These are phyloP conservation scores for Artemia franciscana DNA, from an alignment of 1,140 invertebrate genomes.

Conservation along the genomic window DNA sequence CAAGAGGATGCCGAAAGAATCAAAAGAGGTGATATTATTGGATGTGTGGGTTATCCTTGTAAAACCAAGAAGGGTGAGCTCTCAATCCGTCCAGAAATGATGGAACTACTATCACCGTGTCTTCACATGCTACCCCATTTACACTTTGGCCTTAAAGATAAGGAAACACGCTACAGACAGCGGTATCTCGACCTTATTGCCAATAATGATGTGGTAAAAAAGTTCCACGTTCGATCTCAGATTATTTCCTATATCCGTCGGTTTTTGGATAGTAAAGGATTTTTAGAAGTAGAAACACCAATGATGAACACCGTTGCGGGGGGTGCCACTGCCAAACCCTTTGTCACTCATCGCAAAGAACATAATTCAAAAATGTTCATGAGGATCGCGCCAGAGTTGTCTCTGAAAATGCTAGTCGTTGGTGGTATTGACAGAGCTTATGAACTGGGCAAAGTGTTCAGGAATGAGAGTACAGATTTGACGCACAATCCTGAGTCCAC, in stretches of 20 bases:
- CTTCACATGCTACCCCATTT: slow-evolving; percentile 93
- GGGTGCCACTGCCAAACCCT: slow-evolving; percentile 94
- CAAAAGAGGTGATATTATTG: slow-evolving; percentile 85
- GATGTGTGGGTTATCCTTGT: slow-evolving; percentile 64
- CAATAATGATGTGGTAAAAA: slow-evolving; percentile 68
- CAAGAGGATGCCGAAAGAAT: slow-evolving; percentile 52
- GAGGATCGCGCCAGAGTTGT: slow-evolving; percentile 92
- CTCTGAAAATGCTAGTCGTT: slow-evolving; percentile 92
- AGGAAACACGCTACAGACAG: slow-evolving; percentile 81
- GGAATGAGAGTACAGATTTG: slow-evolving; percentile 95
- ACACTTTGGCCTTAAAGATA: slow-evolving; percentile 92
- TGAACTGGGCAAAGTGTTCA: slow-evolving; percentile 89
- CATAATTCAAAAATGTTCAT: slow-evolving; percentile 89
- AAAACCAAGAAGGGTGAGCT: slow-evolving; percentile 97
- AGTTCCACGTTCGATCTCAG: slow-evolving; percentile 68
- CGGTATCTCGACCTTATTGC: slow-evolving; percentile 93
- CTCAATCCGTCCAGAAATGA: slow-evolving; percentile 65
- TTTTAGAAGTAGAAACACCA: slow-evolving; percentile 96
- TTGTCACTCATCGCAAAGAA: slow-evolving; percentile 97
- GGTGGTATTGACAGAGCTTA: slow-evolving; percentile 92
- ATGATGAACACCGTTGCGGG: slow-evolving; percentile 99
- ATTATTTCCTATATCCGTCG: slow-evolving; percentile 75
- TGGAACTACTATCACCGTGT: slow-evolving; percentile 78
- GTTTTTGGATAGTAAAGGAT: slow-evolving; percentile 81
- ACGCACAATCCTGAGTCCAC: slow-evolving; percentile 99